Conservation (phyloP, 2,888 invertebrate species). For the Thereva unica region DNA sequence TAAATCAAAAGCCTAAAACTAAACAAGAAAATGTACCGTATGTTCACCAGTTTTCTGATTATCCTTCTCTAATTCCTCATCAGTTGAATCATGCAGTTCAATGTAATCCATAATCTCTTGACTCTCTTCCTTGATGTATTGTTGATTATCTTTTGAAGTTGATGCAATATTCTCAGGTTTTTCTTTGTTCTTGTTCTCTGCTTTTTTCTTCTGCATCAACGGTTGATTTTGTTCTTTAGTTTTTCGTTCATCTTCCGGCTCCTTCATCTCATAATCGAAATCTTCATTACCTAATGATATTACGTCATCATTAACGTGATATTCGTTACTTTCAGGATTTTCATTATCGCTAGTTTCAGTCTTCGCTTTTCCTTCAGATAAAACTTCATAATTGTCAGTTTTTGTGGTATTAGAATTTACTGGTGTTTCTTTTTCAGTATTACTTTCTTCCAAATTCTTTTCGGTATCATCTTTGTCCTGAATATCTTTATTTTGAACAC, state of each 20-base stretch:
- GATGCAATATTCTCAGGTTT: not conserved
- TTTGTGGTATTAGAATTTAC: no score
- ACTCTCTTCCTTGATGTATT: conserved; percentile 11
- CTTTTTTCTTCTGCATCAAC: not conserved
- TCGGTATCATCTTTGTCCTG: conserved; percentile 54
- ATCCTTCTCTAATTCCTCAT: conserved; percentile 41
- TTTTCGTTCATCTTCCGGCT: conserved; percentile 48
- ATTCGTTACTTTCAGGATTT: conserved; percentile 44
- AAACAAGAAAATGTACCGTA: conserved; percentile 15
- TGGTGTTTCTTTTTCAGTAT: no score
- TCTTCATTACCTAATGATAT: conserved; percentile 57
- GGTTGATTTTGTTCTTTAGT: conserved; percentile 3
- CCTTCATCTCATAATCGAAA: conserved; percentile 56
- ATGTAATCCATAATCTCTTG: conserved; percentile 31
- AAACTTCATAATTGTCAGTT: not conserved
- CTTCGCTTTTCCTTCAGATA: conserved; percentile 16
- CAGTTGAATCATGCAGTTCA: conserved; percentile 44
- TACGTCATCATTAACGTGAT: conserved; percentile 54
- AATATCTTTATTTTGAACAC: conserved; percentile 60
- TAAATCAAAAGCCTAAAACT: conserved; percentile 4
- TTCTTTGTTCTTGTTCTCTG: not conserved
- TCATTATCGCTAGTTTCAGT: conserved; percentile 28
- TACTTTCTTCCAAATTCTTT: conserved; percentile 3
- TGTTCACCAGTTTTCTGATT: conserved; percentile 25
- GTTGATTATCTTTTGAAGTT: conserved; percentile 20